Evolutionary conservation across 2,113 vertebrate genomes (phyloP), one percentile per base, ranked within the genome.

Genomic region (Phycodurus eques): DNA sequence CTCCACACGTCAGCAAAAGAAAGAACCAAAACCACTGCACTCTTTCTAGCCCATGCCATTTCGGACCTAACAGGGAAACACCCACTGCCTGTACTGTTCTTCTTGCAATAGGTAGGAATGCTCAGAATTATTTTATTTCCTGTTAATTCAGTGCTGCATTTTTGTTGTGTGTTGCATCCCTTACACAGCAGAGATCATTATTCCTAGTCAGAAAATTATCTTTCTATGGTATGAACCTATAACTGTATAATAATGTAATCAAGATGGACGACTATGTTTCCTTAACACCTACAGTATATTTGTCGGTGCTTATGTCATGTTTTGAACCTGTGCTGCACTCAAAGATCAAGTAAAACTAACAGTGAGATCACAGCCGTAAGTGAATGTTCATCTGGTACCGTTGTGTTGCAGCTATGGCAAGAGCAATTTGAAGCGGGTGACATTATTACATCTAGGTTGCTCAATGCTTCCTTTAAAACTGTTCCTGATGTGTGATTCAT

Each of bases 21-120:
- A 80, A 86, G 88, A 89, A 85, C 72, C 67, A 83, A 85, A 88
- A 89, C 84, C 53, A 73, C 75, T 42, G 70, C 42, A 8, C 68
- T 75, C 74, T 78, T 27, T 82, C 77, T 39, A 80, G 73, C 87
- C 80, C 73, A 86, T 75, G 75, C 77, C 65, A 72, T 77, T 84
- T 39, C 78, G 85, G 91, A 90, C 88, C 35, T 86, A 90, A 75
- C 76, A 77, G 5, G 86, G 84, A 80, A 83, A 81, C 76, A 51
- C 71, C 76, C 72, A 82, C 83, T 85, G 86, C 75, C 77, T 80
- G 74, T 82, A 68, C 81, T 74, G 54, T n/a, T 78, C 79, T 57
- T 83, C 83, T 77, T 83, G 85, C 75, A 86, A 76, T 81, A 84
- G 87, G 88, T 89, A 87, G 68, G 85, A 71, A 70, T 49, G 15